Evolutionary conservation across 1,140 invertebrate genomes (phyloP), one percentile per base, ranked within the genome.

Genomic region (Trachymyrmex septentrionalis): DNA sequence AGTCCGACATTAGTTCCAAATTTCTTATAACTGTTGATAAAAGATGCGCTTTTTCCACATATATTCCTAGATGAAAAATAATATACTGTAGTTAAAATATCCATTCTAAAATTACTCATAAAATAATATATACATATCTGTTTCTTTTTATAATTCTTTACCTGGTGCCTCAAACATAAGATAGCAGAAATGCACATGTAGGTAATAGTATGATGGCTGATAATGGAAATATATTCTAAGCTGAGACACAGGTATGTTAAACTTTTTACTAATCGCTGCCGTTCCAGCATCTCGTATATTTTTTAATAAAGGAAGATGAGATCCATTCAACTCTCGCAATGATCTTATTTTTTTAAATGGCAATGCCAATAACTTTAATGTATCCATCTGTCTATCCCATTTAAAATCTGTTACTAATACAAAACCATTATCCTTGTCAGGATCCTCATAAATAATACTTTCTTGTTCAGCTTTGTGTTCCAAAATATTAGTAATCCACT

Each of bases 401-500:
- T 99, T 99, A 67, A 99, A 95, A 95, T 99, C 99, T 1, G 98
- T 98, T 2, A 99, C 85, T 3, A 99, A 93, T 30, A 99, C 96
- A 95, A 99, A 99, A 0, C 99, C 99, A 73, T 93, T 96, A 64
- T 97, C 96, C 48, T 97, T 95, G 95, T 99, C 97, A 12, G 95
- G 89, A 95, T 99, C 98, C 94, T 99, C 97, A 71, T 96, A 95
- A 6, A 99, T 96, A 67, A 99, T 97, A 88, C 97, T 96, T 38
- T 99, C 99, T 5, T 95, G 95, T 96, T 99, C 99, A 80, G 97
- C 97, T 93, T 98, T 98, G 88, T 99, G 98, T 59, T 99, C 97
- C 12, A 99, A 94, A 88, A 99, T 99, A 94, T 99, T 99, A 93
- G 98, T 98, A 0, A 99, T 97, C 99, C 99, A 99, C 97, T 99